A percentile compares a stretch with the other conserved stretches of the same genome.
phyloP scores from a whole-genome alignment of 2,113 vertebrate species.

The Pygathrix nemaeus region DNA sequence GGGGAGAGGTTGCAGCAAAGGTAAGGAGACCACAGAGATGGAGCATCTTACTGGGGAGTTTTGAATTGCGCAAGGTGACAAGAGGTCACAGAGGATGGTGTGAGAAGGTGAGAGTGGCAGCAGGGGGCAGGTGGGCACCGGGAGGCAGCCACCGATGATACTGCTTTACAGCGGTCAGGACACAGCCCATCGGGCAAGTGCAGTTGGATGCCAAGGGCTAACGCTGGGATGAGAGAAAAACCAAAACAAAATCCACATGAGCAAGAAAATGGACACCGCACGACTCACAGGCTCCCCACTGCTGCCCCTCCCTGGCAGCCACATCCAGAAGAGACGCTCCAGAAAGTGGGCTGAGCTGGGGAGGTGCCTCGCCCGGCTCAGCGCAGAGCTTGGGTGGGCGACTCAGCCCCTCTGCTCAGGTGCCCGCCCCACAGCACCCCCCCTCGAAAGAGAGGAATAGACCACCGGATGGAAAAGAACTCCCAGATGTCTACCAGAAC shows the following conservation, averaged over 20 bases:
- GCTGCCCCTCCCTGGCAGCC: not conserved
- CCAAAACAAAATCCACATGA: not conserved
- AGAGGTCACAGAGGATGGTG: not conserved
- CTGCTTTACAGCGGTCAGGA: not conserved
- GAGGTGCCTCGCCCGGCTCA: not conserved
- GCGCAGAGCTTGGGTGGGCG: no score
- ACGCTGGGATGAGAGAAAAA: not conserved
- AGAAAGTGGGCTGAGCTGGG: no score
- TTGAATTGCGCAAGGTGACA: not conserved
- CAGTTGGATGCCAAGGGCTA: not conserved
- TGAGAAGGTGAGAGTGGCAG: not conserved
- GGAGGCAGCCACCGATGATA: rapidly evolving
- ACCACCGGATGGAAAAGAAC: not conserved
- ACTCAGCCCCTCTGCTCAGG: not conserved
- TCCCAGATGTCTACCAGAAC: not conserved
- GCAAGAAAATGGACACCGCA: not conserved
- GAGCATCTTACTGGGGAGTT: not conserved
- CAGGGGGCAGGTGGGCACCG: rapidly evolving
- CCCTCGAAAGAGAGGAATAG: not conserved
- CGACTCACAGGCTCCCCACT: not conserved
- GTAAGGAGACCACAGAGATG: not conserved
- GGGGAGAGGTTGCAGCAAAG: not conserved
- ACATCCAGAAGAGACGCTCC: not conserved
- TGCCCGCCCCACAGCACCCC: rapidly evolving
- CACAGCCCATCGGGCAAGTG: no score